Evolutionary conservation across 1,140 invertebrate genomes (phyloP).

Genomic region (Drosophila ercepeae): DNA sequence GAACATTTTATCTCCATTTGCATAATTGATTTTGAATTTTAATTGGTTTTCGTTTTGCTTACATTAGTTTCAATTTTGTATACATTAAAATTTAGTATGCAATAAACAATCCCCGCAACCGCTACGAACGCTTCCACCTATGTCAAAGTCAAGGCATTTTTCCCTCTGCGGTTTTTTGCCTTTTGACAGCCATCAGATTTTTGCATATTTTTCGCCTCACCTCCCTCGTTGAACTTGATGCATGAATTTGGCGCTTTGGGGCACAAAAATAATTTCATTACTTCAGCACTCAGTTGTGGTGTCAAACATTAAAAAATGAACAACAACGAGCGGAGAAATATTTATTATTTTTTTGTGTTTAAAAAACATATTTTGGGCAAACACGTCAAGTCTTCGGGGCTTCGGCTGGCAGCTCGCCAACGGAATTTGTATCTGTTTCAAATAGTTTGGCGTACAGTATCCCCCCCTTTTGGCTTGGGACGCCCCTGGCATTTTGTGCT

Average conservation of each 20-base stretch:
- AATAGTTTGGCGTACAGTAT: constrained; percentile 53
- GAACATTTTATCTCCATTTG: constrained; percentile 41
- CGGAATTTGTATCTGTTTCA: constrained; percentile 76
- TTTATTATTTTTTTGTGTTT: constrained; percentile 47
- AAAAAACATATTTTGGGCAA: constrained; percentile 67
- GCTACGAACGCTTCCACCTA: neutral
- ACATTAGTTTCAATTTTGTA: constrained; percentile 30
- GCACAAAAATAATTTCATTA: constrained; percentile 67
- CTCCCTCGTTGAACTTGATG: constrained; percentile 72
- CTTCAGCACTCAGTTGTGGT: constrained; percentile 39
- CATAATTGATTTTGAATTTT: constrained; percentile 47
- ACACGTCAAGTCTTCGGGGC: constrained; percentile 63
- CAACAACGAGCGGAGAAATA: constrained; percentile 5
- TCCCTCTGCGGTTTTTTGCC: neutral
- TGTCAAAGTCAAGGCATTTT: constrained; percentile 53
- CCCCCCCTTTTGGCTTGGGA: neutral
- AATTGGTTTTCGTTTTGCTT: constrained; percentile 33
- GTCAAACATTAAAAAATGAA: constrained; percentile 50
- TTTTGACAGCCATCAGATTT: constrained; percentile 38
- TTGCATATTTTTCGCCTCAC: constrained; percentile 2
- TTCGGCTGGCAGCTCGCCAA: constrained; percentile 54
- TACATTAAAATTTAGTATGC: constrained; percentile 16
- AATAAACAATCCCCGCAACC: neutral
- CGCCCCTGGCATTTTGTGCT: constrained; percentile 33
- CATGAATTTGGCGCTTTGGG: constrained; percentile 35